Base-by-base conservation (phyloP, 2,113 vertebrate genomes). In the Indicator indicator region DNA sequence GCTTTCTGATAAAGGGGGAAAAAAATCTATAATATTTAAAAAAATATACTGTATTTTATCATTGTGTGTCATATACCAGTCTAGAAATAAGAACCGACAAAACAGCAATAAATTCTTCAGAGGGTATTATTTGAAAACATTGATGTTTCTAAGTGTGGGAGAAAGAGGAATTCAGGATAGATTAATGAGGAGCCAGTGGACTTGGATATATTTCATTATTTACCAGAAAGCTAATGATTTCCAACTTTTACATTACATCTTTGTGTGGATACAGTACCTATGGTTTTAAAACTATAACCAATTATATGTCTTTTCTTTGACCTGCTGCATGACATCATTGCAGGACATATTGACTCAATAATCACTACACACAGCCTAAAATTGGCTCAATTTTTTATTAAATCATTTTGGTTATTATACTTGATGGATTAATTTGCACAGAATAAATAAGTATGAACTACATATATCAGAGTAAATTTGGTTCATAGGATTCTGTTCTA, bases 41-140 rank as follows among this genome's bases (percentile, higher is more conserved):
- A 82, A 95, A 82, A 86, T 72, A 82, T 44, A 91, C 54, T 71
- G 40, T 55, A 14, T 32, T 93, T 77, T 90, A 83, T 81, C 60
- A 72, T 6, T 84, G 18, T 72, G 16, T 91, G 38, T 56, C 83
- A 88, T 83, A 89, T 68, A 71, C 69, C 36, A 88, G 73, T 68
- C 85, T 88, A 93, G 79, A 93, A 93, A 81, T 75, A 63, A 91
- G 83, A 93, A 93, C 19, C 93, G 96, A 83, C 88, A 91, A 86
- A 94, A 90, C 40, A 93, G 24, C 54, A 95, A 91, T 95, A 95
- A 95, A 95, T 96, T 86, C 24, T 93, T 94, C 21, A 65, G 54
- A 56, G 33, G 62, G 20, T 32, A 91, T 77, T 71, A 83, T 95
- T 88, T 88, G n/a, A 90, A 88, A 91, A 91, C 69, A 86, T 65